Evolutionary conservation across 2,113 vertebrate genomes (phyloP), one percentile per base, ranked within the genome.

Genomic region (Podarcis cretensis): DNA sequence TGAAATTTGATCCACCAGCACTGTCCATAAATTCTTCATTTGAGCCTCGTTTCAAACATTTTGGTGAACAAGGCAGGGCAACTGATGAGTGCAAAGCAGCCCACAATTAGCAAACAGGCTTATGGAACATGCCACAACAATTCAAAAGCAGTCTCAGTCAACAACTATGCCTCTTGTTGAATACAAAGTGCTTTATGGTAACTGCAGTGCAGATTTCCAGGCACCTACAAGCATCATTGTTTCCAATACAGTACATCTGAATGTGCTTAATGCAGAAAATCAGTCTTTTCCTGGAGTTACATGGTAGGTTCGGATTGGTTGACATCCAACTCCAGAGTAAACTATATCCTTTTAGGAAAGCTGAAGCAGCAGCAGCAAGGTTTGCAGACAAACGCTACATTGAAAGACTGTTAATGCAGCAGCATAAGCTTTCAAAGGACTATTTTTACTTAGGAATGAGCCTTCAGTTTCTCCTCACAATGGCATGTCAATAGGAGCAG

Each of bases 351-450:
- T 68, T 81, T 54, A 4, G 13, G 54, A 80, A 74, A 71, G 57
- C 12, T 71, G 66, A 84, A 91, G 16, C 71, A 85, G 89, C 16
- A 81, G 87, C 40, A 75, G 89, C 78, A 9, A 84, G 82, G 6
- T 57, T 6, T 76, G 84, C 75, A 57, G 85, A 69, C 54, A 77
- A 93, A 75, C 75, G 35, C 27, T 27, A 80, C 21, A 87, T 16
- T 43, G 68, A 68, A n/a, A 27, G 23, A 81, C 57, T 23, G 35
- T 2, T 57, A 73, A 63, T 16, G 32, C 74, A 27, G 71, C 37
- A 48, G 81, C 63, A 66, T 71, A 54, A 81, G 13, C 65, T n/a
- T 20, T 73, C 57, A 37, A 87, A 63, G 82, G 37, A 20, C 32
- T 57, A 48, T 48, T 90, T 83, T 69, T 7, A n/a, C 35, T 84